A percentile compares a stretch with the other conserved stretches of the same genome.
Evolutionary conservation across 2,797 vertebrate genomes (phyloP).

Genomic region (Mormyrus hasselquistii): DNA sequence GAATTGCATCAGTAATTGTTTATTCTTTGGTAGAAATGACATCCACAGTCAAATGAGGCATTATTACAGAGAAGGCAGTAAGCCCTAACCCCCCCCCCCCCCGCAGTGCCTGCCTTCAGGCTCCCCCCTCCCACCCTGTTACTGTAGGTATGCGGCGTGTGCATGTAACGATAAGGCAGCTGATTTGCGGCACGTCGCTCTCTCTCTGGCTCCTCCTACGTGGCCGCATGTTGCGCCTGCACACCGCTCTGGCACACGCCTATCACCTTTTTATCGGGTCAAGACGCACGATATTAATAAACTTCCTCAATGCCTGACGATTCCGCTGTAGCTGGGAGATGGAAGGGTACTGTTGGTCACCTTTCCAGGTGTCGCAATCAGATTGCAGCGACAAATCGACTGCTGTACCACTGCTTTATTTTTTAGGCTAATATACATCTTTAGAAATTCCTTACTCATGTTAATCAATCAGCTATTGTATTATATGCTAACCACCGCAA

Average conservation of each 20-base stretch:
- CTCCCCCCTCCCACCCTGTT: not conserved
- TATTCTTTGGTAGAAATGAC: not conserved
- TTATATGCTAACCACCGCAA: not conserved
- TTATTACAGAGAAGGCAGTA: not conserved
- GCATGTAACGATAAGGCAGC: slow-evolving; percentile 36
- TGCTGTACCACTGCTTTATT: not conserved
- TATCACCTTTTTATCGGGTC: not conserved
- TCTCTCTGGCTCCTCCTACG: slow-evolving; percentile 38
- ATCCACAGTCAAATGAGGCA: not conserved
- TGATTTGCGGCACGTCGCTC: slow-evolving; percentile 10
- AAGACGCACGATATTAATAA: not conserved
- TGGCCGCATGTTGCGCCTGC: slow-evolving; percentile 43
- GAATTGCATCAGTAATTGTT: slow-evolving; percentile 2
- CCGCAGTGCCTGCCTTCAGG: not conserved
- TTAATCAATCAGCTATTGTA: not conserved
- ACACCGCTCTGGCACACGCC: not conserved
- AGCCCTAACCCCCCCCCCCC: too few species aligned
- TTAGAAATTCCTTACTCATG: not conserved
- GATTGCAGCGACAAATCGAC: not conserved
- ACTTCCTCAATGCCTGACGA: not conserved
- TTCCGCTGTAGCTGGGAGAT: not conserved
- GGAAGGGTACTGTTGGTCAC: not conserved
- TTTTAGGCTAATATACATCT: not conserved
- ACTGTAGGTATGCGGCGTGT: slow-evolving; percentile 12
- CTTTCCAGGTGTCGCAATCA: not conserved